These are phyloP conservation scores for Neuroscelio doddi DNA, from an alignment of 2,888 invertebrate species.

Conservation along the genomic window DNA sequence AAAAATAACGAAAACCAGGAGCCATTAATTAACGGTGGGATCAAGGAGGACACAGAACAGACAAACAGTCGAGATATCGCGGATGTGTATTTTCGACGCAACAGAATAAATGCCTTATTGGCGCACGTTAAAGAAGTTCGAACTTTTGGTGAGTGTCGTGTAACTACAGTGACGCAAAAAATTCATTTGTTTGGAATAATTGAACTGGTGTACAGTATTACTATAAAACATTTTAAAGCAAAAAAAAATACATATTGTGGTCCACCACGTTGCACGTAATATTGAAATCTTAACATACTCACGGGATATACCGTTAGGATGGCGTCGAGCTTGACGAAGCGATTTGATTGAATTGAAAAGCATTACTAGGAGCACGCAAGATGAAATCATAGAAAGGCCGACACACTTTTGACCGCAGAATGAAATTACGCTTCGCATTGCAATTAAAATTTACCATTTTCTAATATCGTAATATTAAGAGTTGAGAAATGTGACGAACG, in stretches of 20 bases:
- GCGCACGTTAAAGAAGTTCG: constrained; percentile 66
- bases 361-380: constrained; percentile 30
- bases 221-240: too few relatives aligned
- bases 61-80: constrained; percentile 51
- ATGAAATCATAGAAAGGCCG: constrained; percentile 39
- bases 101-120: constrained; percentile 64
- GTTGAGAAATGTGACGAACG: background rate
- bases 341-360: constrained; percentile 47
- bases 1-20: constrained; percentile 46
- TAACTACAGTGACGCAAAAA: too few relatives aligned
- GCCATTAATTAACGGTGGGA: background rate
- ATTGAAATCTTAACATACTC: too few relatives aligned
- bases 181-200: too few relatives aligned
- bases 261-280: too few relatives aligned
- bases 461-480: too few relatives aligned
- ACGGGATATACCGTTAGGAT: too few relatives aligned
- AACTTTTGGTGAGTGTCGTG: constrained; percentile 60
- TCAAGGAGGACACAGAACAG: constrained; percentile 16
- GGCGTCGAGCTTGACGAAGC: too few relatives aligned
- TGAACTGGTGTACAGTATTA: too few relatives aligned
- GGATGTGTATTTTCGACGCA: constrained; percentile 66
- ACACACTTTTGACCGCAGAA: constrained; percentile 34
- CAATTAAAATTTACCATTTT: constrained; percentile 12
- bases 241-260: too few relatives aligned
- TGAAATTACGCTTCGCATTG: constrained; percentile 18